Evolutionary conservation across 2,797 vertebrate genomes (phyloP), one percentile per base, ranked within the genome.

Genomic region (Pelodytes ibericus): DNA sequence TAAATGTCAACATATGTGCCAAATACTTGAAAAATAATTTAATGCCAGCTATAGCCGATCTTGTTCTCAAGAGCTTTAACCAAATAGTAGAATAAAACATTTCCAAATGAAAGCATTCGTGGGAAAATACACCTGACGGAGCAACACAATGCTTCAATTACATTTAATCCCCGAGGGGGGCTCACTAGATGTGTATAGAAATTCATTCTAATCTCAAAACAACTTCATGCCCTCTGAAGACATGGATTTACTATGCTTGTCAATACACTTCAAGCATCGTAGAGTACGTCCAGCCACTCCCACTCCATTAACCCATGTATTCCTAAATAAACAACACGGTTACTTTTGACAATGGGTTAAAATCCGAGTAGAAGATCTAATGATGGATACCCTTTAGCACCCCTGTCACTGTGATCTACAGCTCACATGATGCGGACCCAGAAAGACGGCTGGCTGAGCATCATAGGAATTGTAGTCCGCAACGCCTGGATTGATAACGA

Each of bases 251-350:
- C 10, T 59, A 27, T 16, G 24, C 61, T 53, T 65, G 75, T 72
- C 75, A 77, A 27, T 60, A 20, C 67, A 65, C 27, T 36, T 29
- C 72, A 11, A 22, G 58, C 30, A 33, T 53, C n/a, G n/a, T n/a
- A n/a, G n/a, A 44, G 58, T 29, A 39, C 20, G 25, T 10, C 3
- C 20, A 33, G 64, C 71, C 71, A 57, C 77, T 30, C 77, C 77
- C 77, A 63, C 77, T 10, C 16, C 31, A 9, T 62, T 69, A 79
- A 68, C 77, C 64, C 64, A 1, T 56, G 6, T 13, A 2, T 3
- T 2, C 22, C 57, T 49, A 20, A 25, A n/a, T n/a, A 11, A n/a
- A 2, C 62, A 33, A 29, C 41, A 67, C 68, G 39, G 36, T 67
- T 63, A 68, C 75, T 29, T 77, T 53, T 47, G 59, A 3, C 11